Conservation (phyloP, 2,113 vertebrate genomes). For the Tenrec ecaudatus region DNA sequence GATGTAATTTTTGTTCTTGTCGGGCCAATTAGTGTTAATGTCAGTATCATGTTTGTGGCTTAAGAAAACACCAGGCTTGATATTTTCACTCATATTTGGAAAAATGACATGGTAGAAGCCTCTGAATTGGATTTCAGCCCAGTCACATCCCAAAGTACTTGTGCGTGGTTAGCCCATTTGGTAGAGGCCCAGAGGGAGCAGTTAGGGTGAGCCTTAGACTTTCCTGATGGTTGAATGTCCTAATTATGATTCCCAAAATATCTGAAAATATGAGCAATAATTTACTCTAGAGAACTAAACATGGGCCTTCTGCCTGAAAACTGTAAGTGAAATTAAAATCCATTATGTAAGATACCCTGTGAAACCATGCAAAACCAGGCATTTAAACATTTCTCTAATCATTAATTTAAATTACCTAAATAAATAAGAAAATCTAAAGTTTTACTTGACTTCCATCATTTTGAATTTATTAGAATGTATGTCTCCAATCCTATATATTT, state of each 20-base stretch:
- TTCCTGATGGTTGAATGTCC: constrained; percentile 1
- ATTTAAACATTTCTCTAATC: too few species aligned
- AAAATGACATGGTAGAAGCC: neutral
- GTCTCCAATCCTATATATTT: too few species aligned
- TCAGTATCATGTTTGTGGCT: constrained; percentile 50
- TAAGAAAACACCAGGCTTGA: constrained; percentile 23
- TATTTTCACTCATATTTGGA: constrained; percentile 30
- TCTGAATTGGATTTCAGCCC: constrained; percentile 40
- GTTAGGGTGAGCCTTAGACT: constrained; percentile 48
- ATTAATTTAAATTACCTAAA: too few species aligned
- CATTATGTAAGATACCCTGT: neutral
- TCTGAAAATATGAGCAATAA: neutral
- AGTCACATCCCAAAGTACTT: constrained; percentile 11
- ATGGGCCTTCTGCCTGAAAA: neutral
- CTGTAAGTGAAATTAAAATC: neutral
- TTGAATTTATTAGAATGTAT: too few species aligned
- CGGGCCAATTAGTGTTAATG: constrained; percentile 55
- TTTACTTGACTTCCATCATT: too few species aligned
- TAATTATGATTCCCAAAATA: neutral
- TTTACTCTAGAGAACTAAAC: neutral
- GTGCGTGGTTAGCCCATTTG: neutral
- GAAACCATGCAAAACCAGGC: too few species aligned
- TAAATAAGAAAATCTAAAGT: too few species aligned
- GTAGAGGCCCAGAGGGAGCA: neutral
- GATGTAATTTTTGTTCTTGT: constrained; percentile 27